Evolutionary conservation across 2,888 invertebrate genomes (phyloP).

Genomic region (Chironomus riparius): DNA sequence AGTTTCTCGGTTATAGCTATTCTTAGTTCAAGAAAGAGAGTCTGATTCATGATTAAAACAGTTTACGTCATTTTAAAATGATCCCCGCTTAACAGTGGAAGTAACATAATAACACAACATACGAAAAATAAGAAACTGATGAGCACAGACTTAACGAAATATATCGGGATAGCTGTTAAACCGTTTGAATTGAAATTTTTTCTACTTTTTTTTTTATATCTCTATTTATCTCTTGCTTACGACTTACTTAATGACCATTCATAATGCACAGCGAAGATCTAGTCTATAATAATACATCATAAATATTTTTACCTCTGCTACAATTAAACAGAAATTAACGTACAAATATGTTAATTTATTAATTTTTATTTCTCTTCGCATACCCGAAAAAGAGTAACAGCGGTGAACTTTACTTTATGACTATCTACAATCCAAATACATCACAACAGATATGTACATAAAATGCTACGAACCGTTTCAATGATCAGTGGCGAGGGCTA

Average conservation of each 20-base stretch:
- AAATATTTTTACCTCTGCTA: background rate
- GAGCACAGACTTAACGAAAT: background rate
- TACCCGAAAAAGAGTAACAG: background rate
- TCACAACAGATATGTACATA: conserved; percentile 13
- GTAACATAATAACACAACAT: too few species aligned
- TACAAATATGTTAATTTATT: conserved; percentile 23
- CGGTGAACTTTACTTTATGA: conserved; percentile 3
- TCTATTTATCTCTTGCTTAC: background rate
- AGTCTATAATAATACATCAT: too few species aligned
- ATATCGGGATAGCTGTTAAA: background rate
- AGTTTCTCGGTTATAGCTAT: too few species aligned
- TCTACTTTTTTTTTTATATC: background rate
- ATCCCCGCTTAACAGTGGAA: too few species aligned
- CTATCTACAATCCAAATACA: conserved; percentile 11
- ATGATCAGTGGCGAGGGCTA: conserved; percentile 12
- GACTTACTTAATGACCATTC: background rate
- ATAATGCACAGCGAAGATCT: background rate
- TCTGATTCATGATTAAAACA: too few species aligned
- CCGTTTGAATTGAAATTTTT: background rate
- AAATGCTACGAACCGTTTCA: conserved; percentile 19
- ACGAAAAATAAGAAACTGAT: background rate
- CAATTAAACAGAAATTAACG: background rate
- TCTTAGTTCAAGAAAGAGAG: too few species aligned
- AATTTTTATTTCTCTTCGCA: background rate
- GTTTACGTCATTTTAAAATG: too few species aligned